Percentiles rank a stretch among this genome's conserved stretches.
These are phyloP conservation scores for Bos indicus DNA, from an alignment of 2,113 vertebrate genomes.

Conservation along the genomic window DNA sequence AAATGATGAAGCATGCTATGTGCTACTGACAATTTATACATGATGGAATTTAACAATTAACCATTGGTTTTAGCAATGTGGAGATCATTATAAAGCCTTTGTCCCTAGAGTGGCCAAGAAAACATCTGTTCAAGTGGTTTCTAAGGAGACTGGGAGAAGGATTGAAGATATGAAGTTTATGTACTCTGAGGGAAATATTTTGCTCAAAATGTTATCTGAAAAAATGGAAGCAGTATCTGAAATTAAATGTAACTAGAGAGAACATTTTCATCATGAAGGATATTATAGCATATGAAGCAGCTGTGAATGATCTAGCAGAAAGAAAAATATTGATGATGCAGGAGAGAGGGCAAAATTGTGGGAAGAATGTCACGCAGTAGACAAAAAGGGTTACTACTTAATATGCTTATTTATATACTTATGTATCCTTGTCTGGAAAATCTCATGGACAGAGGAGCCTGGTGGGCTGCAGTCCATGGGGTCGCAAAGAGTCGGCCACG, in stretches of 20 bases:
- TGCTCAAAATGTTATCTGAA: background rate
- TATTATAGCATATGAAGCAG: background rate
- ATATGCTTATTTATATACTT: background rate
- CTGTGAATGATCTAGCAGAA: background rate
- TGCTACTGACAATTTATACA: background rate
- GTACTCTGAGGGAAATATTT: background rate
- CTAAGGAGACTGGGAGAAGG: background rate
- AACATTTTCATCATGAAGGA: background rate
- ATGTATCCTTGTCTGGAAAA: background rate
- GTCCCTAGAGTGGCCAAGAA: background rate
- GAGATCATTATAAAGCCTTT: background rate
- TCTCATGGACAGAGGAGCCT: background rate
- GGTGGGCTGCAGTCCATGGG: background rate
- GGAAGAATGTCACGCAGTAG: background rate
- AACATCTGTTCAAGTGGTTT: background rate
- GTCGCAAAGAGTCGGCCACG: background rate
- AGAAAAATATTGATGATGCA: background rate
- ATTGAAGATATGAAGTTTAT: background rate
- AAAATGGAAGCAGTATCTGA: background rate
- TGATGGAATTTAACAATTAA: background rate
- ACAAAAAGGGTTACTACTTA: background rate
- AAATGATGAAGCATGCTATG: background rate
- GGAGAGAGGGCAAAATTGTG: too few relatives aligned
- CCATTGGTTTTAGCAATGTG: background rate
- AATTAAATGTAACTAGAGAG: background rate